A percentile compares a stretch with the other conserved stretches of the same genome.
Conservation (phyloP, 2,797 vertebrate genomes). For the Sebastes taczanowskii region DNA sequence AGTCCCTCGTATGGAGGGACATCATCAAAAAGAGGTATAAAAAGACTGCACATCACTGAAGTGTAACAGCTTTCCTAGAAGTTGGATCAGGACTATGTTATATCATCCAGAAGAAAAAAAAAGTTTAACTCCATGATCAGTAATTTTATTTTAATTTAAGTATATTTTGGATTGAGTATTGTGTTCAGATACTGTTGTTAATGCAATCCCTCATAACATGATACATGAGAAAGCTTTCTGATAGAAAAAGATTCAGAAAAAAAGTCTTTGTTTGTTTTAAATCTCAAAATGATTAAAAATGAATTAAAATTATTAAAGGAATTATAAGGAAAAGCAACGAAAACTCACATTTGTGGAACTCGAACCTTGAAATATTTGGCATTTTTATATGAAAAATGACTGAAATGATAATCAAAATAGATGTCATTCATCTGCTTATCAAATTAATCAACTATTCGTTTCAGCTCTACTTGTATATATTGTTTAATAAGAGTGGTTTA, state of each 20-base stretch:
- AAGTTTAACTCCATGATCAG: not conserved
- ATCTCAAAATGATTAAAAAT: fast-evolving
- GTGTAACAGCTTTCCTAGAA: not conserved
- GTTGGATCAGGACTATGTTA: not conserved
- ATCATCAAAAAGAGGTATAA: conserved; percentile 90
- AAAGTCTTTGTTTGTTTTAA: not conserved
- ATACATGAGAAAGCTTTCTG: not conserved
- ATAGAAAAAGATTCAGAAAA: not conserved
- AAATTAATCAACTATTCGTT: no score
- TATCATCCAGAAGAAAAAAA: no score
- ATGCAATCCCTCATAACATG: not conserved
- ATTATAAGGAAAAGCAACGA: not conserved
- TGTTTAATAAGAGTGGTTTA: no score
- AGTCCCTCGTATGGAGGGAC: conserved; percentile 84
- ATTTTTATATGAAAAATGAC: no score
- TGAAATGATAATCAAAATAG: not conserved
- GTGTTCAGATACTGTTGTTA: not conserved
- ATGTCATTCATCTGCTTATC: not conserved
- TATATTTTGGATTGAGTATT: not conserved
- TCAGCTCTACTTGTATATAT: no score
- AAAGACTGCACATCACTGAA: not conserved
- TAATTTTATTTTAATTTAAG: not conserved
- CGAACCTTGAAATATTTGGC: no score
- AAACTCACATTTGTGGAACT: no score
- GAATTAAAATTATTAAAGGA: not conserved